phyloP scores from a whole-genome alignment of 2,888 invertebrate genomes.

The Allacma fusca region DNA sequence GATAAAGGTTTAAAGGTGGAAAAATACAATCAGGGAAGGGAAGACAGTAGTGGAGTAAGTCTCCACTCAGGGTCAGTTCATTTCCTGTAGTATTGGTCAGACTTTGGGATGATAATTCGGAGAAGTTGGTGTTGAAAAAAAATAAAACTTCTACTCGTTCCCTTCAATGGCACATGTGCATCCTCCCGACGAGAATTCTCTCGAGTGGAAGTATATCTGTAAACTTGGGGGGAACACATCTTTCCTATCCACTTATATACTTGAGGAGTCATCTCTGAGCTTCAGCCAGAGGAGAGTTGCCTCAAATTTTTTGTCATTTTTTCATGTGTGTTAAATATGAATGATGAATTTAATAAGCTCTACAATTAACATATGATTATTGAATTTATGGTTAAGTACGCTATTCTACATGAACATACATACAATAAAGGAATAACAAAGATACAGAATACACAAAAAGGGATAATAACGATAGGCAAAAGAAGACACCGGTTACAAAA shows the following conservation, averaged over 20 bases:
- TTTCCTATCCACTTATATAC: conserved; percentile 28
- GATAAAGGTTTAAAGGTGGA: conserved; percentile 14
- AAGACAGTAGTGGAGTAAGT: not conserved
- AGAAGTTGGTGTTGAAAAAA: conserved; percentile 50
- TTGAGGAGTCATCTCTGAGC: not conserved
- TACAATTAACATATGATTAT: conserved; percentile 35
- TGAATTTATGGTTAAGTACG: conserved; percentile 29
- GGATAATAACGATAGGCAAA: not conserved
- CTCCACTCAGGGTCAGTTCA: not conserved
- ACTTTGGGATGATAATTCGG: not conserved
- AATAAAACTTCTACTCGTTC: conserved; percentile 47
- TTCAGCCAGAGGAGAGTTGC: not conserved
- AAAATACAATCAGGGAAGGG: conserved; percentile 2
- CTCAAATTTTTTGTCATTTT: conserved; percentile 46
- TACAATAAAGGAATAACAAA: conserved; percentile 13
- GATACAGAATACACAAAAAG: conserved; percentile 6
- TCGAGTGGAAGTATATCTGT: not conserved
- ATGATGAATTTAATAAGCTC: conserved; percentile 46
- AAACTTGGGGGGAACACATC: not conserved
- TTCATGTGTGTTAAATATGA: conserved; percentile 44
- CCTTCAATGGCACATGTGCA: not conserved
- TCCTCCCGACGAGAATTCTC: no score
- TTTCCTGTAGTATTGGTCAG: not conserved
- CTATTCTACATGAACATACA: conserved; percentile 28
- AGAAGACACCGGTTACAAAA: not conserved